Base-by-base conservation (phyloP, 2,888 invertebrate genomes). In the Euplagia quadripunctaria region DNA sequence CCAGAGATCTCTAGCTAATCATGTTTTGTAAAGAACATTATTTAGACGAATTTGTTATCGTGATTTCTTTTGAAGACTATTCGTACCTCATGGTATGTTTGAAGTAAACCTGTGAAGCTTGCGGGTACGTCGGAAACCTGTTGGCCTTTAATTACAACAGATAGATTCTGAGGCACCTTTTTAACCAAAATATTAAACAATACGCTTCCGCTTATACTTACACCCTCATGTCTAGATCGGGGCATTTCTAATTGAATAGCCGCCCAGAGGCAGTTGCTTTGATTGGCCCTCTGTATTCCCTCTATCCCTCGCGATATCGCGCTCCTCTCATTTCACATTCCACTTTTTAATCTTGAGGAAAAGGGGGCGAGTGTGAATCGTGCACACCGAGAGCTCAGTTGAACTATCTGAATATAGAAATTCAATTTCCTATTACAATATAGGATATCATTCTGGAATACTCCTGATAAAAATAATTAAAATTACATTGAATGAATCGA, bases 201-300 rank as follows among this genome's bases (percentile, higher is more conserved):
- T 20, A 58, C 58, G 58, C 31, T 20, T 58, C 5, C 4, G 8
- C 11, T n/a, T 68, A 55, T 16, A 0, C 69, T 78, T 79, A 72
- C 11, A 4, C 75, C 82, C 76, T 72, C 71, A 67, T 46, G 58
- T 64, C 52, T 61, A 81, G 74, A 81, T 79, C 81, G 76, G 76
- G 81, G 82, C 82, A 83, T 86, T 87, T 89, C 89, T 92, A 92
- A 92, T 92, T 92, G 91, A 92, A 92, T 92, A 88, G 91, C 87
- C 89, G 81, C 85, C 86, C 78, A 77, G 85, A 86, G 88, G 88
- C 89, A 86, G 86, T 84, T 81, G 82, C 82, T 87, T 85, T 90
- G 91, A 92, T 92, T 92, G 90, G 85, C 83, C 84, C 85, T 79
- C 83, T 79, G 79, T 77, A 79, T 83, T 72, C 80, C 73, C 68